Conservation (phyloP, 2,113 vertebrate genomes). For the Shinisaurus crocodilurus region DNA sequence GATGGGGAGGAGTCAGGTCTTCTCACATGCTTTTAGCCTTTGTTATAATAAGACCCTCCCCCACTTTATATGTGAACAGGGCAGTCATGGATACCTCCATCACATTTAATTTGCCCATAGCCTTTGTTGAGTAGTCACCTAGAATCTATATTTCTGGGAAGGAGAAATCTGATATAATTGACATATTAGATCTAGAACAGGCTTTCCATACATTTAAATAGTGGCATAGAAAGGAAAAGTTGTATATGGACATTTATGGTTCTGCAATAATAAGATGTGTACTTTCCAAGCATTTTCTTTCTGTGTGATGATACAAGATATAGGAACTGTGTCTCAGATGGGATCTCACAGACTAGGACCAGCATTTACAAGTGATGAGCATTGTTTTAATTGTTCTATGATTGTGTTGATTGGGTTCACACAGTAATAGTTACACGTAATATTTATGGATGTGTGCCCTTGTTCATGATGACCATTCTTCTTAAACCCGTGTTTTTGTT, state of each 20-base stretch:
- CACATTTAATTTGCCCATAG: background rate
- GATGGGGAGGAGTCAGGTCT: background rate
- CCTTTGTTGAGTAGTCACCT: background rate
- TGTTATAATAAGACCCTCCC: background rate
- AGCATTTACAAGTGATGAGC: background rate
- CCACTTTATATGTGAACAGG: background rate
- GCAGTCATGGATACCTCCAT: background rate
- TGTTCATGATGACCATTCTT: background rate
- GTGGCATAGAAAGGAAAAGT: background rate
- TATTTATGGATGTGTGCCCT: background rate
- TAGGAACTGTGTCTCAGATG: background rate
- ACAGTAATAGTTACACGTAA: background rate
- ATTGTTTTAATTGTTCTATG: background rate
- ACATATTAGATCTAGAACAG: background rate
- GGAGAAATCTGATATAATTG: background rate
- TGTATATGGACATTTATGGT: background rate
- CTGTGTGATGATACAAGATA: background rate
- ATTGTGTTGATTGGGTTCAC: background rate
- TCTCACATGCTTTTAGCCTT: background rate
- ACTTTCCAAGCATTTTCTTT: background rate
- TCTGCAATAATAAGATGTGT: background rate
- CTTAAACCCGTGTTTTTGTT: conserved; percentile 30
- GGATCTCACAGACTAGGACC: background rate
- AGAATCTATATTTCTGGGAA: background rate
- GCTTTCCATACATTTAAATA: background rate